Base-by-base conservation (phyloP, 2,797 vertebrate species). In the Phrynocephalus vlangalii region DNA sequence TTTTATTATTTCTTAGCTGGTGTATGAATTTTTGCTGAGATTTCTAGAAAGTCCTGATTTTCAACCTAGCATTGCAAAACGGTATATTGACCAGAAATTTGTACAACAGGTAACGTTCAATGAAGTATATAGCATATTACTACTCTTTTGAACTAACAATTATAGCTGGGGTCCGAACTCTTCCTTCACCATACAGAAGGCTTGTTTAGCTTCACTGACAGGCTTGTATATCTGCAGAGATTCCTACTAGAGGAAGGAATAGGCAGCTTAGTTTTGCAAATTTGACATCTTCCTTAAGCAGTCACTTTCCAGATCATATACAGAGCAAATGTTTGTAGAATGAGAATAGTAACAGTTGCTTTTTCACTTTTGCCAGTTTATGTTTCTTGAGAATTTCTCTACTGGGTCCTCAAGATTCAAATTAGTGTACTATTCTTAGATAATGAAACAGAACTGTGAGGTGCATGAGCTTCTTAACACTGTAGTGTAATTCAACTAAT, bases 41-140 rank as follows among this genome's bases (percentile, higher is more conserved):
- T 99, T 99, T 96, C 94, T 99, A 93, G 99, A 99, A 96, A 99
- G 98, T 92, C 98, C 98, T 0, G 99, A 99, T 95, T 99, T 99
- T 92, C 99, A 99, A 93, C 98, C 98, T 83, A 99, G 98, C 95
- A 98, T 99, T 92, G 99, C 99, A 18, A 99, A 99, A 93, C 95
- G 98, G 94, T 97, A 97, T 93, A 98, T 99, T 91, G 99, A 99
- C 96, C 99, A 99, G 97, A 99, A 98, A 88, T 99, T 99, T 97
- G 99, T 99, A 87, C 97, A 99, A 75, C 99, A 99, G 98, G 99
- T 99, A 95, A 92, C 90, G 84, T 56, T 88, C 86, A 85, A 77
- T 87, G 84, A 67, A 77, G 81, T 93, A 78, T 90, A 90, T 90
- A 78, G 66, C 85, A 82, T 81, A 48, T 72, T 87, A 67, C 73